Evolutionary conservation across 2,797 vertebrate genomes (phyloP).

Genomic region (Cottoperca gobio): DNA sequence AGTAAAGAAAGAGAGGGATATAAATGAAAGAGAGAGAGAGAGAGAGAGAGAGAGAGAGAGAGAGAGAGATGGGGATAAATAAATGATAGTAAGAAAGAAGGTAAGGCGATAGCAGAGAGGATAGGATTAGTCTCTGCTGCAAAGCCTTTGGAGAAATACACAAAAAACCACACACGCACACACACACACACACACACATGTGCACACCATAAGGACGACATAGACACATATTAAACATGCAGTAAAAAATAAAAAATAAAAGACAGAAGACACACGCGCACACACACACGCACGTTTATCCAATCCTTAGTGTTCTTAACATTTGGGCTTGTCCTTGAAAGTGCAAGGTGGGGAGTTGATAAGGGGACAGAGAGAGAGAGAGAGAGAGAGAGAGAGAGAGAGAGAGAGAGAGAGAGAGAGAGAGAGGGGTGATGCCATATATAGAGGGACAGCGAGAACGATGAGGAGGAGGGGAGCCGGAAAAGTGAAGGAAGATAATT

Average conservation of each 20-base stretch:
- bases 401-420: constrained; percentile 42
- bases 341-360: constrained; percentile 84
- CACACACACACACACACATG: constrained; percentile 1
- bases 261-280: constrained; percentile 24
- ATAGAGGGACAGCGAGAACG: constrained; percentile 52
- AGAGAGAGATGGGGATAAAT: constrained; percentile 61
- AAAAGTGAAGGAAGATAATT: constrained; percentile 73
- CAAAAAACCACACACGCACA: constrained; percentile 29
- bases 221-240: constrained; percentile 35
- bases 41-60: constrained; percentile 14
- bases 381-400: constrained; percentile 44
- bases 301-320: constrained; percentile 69
- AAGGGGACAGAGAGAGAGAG: constrained; percentile 65
- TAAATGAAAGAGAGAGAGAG: not conserved
- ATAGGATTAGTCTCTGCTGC: constrained; percentile 74
- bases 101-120: constrained; percentile 68
- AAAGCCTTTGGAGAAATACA: constrained; percentile 58
- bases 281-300: constrained; percentile 55
- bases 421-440: constrained; percentile 51
- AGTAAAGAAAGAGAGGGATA: constrained; percentile 1
- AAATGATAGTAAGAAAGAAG: constrained; percentile 65
- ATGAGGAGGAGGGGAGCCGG: constrained; percentile 44
- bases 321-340: constrained; percentile 82
- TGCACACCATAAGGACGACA: constrained; percentile 14
- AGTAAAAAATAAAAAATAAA: constrained; percentile 25